Percentiles rank a stretch among this genome's conserved stretches.
phyloP scores from a whole-genome alignment of 2,888 invertebrate species.

The Ichneumoninae sp. region DNA sequence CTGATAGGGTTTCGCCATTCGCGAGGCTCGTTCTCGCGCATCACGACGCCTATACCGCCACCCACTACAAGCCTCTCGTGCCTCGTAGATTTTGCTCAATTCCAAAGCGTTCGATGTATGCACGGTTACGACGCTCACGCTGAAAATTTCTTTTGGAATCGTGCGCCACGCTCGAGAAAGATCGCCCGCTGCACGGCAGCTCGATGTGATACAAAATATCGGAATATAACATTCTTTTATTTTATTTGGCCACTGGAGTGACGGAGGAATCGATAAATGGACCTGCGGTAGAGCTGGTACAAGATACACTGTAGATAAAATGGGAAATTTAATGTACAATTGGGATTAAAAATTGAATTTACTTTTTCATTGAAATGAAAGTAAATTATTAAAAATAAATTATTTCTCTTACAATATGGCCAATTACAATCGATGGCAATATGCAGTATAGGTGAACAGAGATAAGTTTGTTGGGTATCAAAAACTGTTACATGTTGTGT shows the following conservation, averaged over 20 bases:
- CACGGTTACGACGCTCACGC: constrained; percentile 19
- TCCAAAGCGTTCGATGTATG: constrained; percentile 44
- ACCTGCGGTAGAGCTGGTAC: too few species aligned
- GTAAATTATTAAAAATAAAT: too few species aligned
- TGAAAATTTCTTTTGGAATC: neutral
- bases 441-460: too few species aligned
- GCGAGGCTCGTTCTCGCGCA: constrained; percentile 40
- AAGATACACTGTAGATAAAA: too few species aligned
- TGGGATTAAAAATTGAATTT: too few species aligned
- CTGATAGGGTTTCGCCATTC: constrained; percentile 57
- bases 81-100: constrained; percentile 60
- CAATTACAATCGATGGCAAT: too few species aligned
- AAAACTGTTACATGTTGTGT: too few species aligned
- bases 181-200: neutral
- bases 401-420: too few species aligned
- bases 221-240: neutral
- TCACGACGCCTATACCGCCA: constrained; percentile 4
- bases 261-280: neutral
- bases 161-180: neutral
- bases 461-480: too few species aligned
- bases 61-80: constrained; percentile 38
- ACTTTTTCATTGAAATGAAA: too few species aligned
- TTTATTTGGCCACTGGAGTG: neutral
- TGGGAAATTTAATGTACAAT: too few species aligned
- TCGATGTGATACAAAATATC: neutral